Evolutionary conservation across 2,797 vertebrate species (phyloP).

Genomic region (Strix occidentalis): DNA sequence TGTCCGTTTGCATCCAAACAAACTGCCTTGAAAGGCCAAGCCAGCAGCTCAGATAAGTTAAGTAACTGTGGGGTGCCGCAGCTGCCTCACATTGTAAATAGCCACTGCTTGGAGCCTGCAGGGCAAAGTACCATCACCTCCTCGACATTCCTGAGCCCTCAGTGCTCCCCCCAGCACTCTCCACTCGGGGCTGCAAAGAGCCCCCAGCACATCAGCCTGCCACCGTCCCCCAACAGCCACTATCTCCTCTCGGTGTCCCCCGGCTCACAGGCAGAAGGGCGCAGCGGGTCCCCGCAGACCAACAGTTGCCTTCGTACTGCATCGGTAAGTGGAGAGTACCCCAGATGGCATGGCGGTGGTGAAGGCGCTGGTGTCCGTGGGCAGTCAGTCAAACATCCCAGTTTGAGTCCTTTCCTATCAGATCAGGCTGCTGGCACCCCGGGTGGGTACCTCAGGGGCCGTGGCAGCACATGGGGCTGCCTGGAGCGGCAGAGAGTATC

Average conservation of each 20-base stretch:
- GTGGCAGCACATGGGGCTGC: not conserved
- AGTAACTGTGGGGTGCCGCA: slow-evolving; percentile 74
- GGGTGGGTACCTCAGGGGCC: not conserved
- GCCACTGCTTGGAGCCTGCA: slow-evolving; percentile 68
- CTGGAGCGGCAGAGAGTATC: not conserved
- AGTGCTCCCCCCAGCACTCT: slow-evolving; percentile 93
- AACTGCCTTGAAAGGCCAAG: slow-evolving; percentile 73
- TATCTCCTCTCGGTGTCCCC: slow-evolving; percentile 84
- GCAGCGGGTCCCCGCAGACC: slow-evolving; percentile 73
- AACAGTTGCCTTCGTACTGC: slow-evolving; percentile 77
- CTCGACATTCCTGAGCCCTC: slow-evolving; percentile 91
- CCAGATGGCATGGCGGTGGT: fast-evolving
- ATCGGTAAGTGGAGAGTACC: slow-evolving; percentile 78
- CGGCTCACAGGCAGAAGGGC: slow-evolving; percentile 77
- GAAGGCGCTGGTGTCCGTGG: fast-evolving
- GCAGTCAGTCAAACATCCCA: not conserved
- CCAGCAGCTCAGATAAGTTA: slow-evolving; percentile 75
- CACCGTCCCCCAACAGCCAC: slow-evolving; percentile 87
- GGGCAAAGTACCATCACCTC: slow-evolving; percentile 82
- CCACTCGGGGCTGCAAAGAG: slow-evolving; percentile 84
- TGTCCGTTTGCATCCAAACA: slow-evolving; percentile 90
- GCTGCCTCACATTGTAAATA: slow-evolving; percentile 71
- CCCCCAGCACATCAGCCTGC: slow-evolving; percentile 86
- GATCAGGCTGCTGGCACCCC: not conserved
- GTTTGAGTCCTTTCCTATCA: not conserved